These are phyloP conservation scores for Parazoanthus atlanticus DNA, from an alignment of 92 coral and sea anemone genomes.

Conservation along the genomic window DNA sequence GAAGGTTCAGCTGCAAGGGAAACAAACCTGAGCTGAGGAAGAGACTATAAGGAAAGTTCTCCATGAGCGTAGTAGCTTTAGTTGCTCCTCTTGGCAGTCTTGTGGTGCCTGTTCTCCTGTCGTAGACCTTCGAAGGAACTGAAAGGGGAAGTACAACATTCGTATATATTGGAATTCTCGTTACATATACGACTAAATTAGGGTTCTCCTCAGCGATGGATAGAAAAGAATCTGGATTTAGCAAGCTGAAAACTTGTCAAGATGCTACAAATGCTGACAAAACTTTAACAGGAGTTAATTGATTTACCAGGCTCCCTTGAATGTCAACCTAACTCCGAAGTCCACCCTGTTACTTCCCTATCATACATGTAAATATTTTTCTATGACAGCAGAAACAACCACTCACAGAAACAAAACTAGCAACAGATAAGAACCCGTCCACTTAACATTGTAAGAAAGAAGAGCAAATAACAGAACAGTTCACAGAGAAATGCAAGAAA, in stretches of 20 bases:
- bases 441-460: not conserved
- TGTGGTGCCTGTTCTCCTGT: not conserved
- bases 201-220: not conserved
- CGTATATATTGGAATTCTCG: not conserved
- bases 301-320: too few species aligned
- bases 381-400: not conserved
- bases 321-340: too few species aligned
- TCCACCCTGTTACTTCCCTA: too few species aligned
- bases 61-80: slow-evolving; percentile 90
- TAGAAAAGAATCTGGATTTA: not conserved
- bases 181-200: too few species aligned
- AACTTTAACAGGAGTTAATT: too few species aligned
- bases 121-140: slow-evolving; percentile 6
- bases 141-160: not conserved
- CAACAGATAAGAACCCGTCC: not conserved
- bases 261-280: too few species aligned
- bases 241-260: too few species aligned
- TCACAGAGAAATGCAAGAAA: not conserved
- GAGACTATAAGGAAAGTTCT: slow-evolving; percentile 84
- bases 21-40: slow-evolving; percentile 72
- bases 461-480: not conserved
- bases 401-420: not conserved
- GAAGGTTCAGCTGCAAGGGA: too few species aligned
- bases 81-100: slow-evolving; percentile 49
- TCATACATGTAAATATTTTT: too few species aligned